Evolutionary conservation across 2,113 vertebrate genomes (phyloP), one percentile per base, ranked within the genome.

Genomic region (Seriola dumerili): DNA sequence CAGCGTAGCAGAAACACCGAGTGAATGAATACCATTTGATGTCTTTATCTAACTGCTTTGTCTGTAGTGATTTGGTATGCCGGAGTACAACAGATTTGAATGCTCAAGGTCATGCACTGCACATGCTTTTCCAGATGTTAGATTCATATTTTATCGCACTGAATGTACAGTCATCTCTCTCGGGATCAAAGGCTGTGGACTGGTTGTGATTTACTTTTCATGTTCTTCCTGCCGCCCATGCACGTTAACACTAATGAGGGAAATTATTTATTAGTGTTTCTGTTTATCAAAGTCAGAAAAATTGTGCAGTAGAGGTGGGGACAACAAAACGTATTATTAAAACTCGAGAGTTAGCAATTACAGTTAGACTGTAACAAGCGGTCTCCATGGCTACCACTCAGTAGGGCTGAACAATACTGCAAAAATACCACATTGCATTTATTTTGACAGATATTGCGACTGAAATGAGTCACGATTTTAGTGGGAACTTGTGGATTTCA

Each of bases 81-180:
- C 10, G 38, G 21, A 61, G 32, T 61, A 68, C 34, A 57, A 12
- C 62, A 48, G 36, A 79, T 69, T 50, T 19, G 9, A 76, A 74
- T 25, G 55, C 71, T 59, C 66, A 59, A 88, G 72, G 83, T 80
- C 69, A 76, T 11, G 46, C 13, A 12, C 46, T 11, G n/a, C 36
- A 23, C 16, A 23, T 32, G 46, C 25, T 32, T 12, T 73, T 42
- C 73, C 52, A 69, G 21, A 55, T 72, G 65, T 46, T 25, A 9
- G 40, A 38, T 76, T 78, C 10, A 55, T 12, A 23, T 66, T 79
- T 62, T 55, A 25, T 71, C 4, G 0, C 13, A 8, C 9, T 64
- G 7, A 72, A 72, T 55, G 55, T 50, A n/a, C 16, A 25, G 11
- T 46, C n/a, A 0, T 66, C 36, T 74, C 59, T 70, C 54, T 32